Percentiles rank a stretch among this genome's conserved stretches.
Evolutionary conservation across 2,113 vertebrate species (phyloP).

Genomic region (Puntigrus tetrazona): DNA sequence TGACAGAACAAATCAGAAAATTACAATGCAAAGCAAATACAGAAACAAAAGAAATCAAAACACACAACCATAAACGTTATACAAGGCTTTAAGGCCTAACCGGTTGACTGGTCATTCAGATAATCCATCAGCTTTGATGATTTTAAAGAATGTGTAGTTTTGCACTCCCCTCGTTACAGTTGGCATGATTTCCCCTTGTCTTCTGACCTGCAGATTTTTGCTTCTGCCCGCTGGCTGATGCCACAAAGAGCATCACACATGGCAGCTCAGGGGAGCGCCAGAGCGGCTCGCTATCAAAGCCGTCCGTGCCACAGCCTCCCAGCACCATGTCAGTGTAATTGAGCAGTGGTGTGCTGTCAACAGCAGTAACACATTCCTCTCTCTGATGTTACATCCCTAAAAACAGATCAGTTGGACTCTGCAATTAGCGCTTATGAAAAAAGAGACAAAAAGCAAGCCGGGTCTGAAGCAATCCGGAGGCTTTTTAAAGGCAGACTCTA

Average conservation of each 20-base stretch:
- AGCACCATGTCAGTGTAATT: conserved; percentile 40
- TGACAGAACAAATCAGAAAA: background rate
- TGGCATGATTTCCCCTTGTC: background rate
- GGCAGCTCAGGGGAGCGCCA: conserved; percentile 13
- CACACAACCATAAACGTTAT: background rate
- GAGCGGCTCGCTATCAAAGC: conserved; percentile 33
- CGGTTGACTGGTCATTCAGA: background rate
- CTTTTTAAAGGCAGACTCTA: conserved; percentile 60
- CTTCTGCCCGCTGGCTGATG: background rate
- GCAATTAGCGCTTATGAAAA: conserved; percentile 53
- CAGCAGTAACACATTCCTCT: conserved; percentile 26
- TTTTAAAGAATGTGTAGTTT: background rate
- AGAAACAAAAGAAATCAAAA: background rate
- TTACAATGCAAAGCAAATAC: background rate
- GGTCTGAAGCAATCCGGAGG: conserved; percentile 39
- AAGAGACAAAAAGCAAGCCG: conserved; percentile 42
- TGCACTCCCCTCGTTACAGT: background rate
- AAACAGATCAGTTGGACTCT: conserved; percentile 56
- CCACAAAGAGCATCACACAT: conserved; percentile 30
- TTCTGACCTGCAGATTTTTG: conserved; percentile 24
- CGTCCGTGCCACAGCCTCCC: conserved; percentile 9
- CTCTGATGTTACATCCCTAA: conserved; percentile 47
- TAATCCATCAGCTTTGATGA: background rate
- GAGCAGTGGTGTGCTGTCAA: conserved; percentile 45
- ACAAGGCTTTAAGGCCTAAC: background rate